Base-by-base conservation (phyloP, 2,797 vertebrate species). In the Mionectes olivaceus region DNA sequence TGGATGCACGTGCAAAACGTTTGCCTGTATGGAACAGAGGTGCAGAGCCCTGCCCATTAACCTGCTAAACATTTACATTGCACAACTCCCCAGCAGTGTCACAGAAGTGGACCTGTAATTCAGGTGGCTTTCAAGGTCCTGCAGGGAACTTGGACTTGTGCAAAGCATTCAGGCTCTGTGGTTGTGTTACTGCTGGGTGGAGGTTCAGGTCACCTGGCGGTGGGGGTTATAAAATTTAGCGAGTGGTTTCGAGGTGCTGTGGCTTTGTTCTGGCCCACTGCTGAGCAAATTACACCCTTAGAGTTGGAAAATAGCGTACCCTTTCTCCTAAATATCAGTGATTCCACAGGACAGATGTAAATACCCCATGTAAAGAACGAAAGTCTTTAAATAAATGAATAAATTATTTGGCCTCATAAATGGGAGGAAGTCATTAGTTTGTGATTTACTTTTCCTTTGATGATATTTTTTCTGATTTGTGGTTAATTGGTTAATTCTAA, bases 1-100 rank as follows among this genome's bases (percentile, higher is more conserved):
- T 57, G 8, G 5, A 15, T 10, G 14, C 13, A 22, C 0, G 2
- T 7, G 11, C 7, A 35, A 67, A 57, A 25, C 19, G 14, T 52
- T 63, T 75, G 12, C 22, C 46, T 7, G 11, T 47, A 6, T 47
- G 46, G 46, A 47, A 47, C 2, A 3, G 46, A 23, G 12, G 22
- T 47, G 46, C 46, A 47, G 46, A 47, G 46, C 23, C 46, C 13
- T 47, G 22, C 46, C 12, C 46, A 47, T 13, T 47, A 47, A 47
- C 23, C 46, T 47, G 46, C 46, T 47, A 24, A 47, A 47, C 22
- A 23, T 47, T 24, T 47, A 13, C 23, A 47, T 13, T 47, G 23
- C 7, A 47, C 46, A 47, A 23, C 23, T 47, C 7, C 22, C 24
- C 23, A 14, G 13, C 46, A 47, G 46, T 13, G 13, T 14, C 46